Evolutionary conservation across 2,113 vertebrate genomes (phyloP).

Genomic region (Campylorhamphus procurvoides): DNA sequence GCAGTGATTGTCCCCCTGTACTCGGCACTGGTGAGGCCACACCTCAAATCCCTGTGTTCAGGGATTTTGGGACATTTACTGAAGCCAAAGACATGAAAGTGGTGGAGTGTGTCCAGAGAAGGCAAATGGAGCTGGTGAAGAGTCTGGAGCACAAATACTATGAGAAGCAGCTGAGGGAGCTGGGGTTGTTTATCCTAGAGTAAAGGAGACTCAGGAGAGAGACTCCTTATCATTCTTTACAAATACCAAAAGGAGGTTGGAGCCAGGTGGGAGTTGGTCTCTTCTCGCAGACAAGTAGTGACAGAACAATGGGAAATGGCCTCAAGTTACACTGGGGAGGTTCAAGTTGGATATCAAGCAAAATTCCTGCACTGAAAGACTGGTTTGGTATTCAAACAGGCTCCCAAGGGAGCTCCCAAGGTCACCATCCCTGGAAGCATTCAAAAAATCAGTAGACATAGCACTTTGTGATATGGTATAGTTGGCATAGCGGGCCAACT

Average conservation of each 20-base stretch:
- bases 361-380: neutral
- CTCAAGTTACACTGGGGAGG: too few species aligned
- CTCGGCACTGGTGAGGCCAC: neutral
- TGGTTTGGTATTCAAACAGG: neutral
- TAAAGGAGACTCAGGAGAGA: neutral
- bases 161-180: neutral
- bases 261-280: rapidly evolving
- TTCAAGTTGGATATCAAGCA: neutral
- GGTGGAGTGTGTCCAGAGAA: neutral
- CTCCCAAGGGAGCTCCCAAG: neutral
- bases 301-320: neutral
- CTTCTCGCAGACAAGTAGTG: neutral
- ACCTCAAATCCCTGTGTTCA: rapidly evolving
- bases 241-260: neutral
- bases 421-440: neutral
- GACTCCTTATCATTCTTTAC: neutral
- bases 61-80: neutral
- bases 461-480: neutral
- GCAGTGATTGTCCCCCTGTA: neutral
- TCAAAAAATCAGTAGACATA: neutral
- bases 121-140: neutral
- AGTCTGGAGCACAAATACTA: neutral
- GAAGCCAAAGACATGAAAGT: rapidly evolving
- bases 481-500: neutral
- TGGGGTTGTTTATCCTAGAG: neutral